phyloP scores from a whole-genome alignment of 1,140 invertebrate genomes.

The Dendrolimus punctatus region DNA sequence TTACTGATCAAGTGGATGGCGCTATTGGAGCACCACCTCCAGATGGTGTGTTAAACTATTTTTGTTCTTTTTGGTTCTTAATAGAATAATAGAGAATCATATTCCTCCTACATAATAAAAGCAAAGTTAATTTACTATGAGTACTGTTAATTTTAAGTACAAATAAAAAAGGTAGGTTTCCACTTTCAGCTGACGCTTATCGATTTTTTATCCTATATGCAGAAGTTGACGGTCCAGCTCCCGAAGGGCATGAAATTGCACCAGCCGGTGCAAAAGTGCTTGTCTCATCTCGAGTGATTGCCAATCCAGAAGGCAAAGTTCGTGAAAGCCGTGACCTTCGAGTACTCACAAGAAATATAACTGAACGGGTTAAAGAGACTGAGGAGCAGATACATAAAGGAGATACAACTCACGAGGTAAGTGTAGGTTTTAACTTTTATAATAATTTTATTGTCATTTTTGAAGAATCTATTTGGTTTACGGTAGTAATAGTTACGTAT shows the following conservation, averaged over 20 bases:
- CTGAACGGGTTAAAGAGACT: conserved; percentile 84
- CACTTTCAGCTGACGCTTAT: too few species aligned
- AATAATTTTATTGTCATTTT: too few species aligned
- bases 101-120: too few species aligned
- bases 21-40: conserved; percentile 21
- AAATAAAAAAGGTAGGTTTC: too few species aligned
- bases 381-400: conserved; percentile 87
- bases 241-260: conserved; percentile 44
- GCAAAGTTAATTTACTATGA: too few species aligned
- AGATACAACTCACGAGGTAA: conserved; percentile 88
- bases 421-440: conserved; percentile 22
- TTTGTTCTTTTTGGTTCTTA: not conserved
- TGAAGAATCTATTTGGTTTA: too few species aligned
- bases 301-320: conserved; percentile 80
- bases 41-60: conserved; percentile 22
- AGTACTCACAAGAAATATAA: conserved; percentile 86
- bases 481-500: too few species aligned
- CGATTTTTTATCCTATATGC: conserved; percentile 5
- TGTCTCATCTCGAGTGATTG: conserved; percentile 74
- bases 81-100: not conserved
- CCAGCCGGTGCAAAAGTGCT: conserved; percentile 71
- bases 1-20: conserved; percentile 13
- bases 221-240: conserved; percentile 51
- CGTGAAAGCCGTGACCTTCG: conserved; percentile 85
- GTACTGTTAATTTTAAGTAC: too few species aligned